Base-by-base conservation (phyloP, 2,888 invertebrate species). In the Eustalomyia histrio region DNA sequence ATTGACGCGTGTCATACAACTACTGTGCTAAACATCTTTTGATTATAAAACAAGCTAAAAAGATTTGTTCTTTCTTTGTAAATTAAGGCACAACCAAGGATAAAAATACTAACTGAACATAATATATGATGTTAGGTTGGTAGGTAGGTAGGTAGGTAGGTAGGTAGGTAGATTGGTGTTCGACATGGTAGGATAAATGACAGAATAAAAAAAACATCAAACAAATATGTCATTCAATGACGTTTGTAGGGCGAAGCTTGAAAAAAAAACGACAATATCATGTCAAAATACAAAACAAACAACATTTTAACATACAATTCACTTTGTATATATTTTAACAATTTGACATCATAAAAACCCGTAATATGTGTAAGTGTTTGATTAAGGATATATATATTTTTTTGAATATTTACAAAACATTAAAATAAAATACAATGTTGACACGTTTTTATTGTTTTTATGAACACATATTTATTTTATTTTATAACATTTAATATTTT, bases 361-460 rank as follows among this genome's bases (percentile, higher is more conserved):
- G 17, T 39, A 60, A 60, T 16, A 43, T 43, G n/a, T 21, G 33
- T 29, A 16, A 35, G 14, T 2, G 29, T 21, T 50, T 35, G 16
- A n/a, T 12, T 14, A 52, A 18, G 9, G 7, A 52, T 52, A 35
- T n/a, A n/a, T n/a, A n/a, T n/a, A n/a, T n/a, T n/a, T 47, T 63
- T 63, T 24, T 43, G 18, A 63, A 14, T 65, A 57, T 65, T 74
- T 58, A 65, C 35, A 58, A 58, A 74, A 65, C 57, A 74, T 58
- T 74, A 50, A 65, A 64, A 29, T 1, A 29, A 29, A 6, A 29
- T 6, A 29, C 29, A 29, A 29, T 7, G 7, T 29, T 58, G 65
- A 58, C 65, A 74, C 58, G 58, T 65, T 65, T 73, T 57, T 73
- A 50, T 64, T 65, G 35, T 60, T 58, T 67, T 39, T 21, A 29